Evolutionary conservation across 2,888 invertebrate species (phyloP), one percentile per base, ranked within the genome.

Genomic region (Zygaena filipendulae): DNA sequence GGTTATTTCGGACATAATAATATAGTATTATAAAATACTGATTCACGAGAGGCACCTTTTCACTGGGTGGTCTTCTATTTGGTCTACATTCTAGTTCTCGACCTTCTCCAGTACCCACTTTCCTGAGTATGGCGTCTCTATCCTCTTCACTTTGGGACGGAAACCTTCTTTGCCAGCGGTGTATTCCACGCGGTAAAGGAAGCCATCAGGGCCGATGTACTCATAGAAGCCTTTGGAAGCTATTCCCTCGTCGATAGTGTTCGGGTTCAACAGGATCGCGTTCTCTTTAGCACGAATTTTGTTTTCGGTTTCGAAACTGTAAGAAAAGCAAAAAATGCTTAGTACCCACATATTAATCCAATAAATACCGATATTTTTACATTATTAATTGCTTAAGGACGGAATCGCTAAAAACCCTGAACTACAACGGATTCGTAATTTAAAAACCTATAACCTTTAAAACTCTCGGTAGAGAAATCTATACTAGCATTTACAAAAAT

Each of bases 91-190:
- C 2, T 21, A 25, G 27, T 12, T 27, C 48, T 75, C 70, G 33
- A 72, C 59, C 52, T 74, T 79, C 39, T 79, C 74, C 41, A 69
- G 45, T 11, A 70, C 64, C 75, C 75, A 79, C 57, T 79, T 79
- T 20, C 79, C 79, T 7, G 79, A 79, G 47, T 75, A 79, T 10
- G 68, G 70, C 13, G 79, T 79, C 38, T 75, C 77, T 53, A 79
- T 40, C 50, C 81, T 57, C 52, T 63, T 69, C 31, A 74, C 56
- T 42, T 66, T 59, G 16, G 81, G 81, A 10, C 75, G 57, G 70
- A 81, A 81, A 4, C 81, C 81, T 27, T 80, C 79, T 36, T 81
- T 80, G 35, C 81, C 81, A 22, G 81, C 81, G 18, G 81, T 81
- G 52, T 77, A 81, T 52, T 80, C 80, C 4, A 80, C 80, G 35